phyloP scores from a whole-genome alignment of 1,140 invertebrate species.

The Coptotermes formosanus region DNA sequence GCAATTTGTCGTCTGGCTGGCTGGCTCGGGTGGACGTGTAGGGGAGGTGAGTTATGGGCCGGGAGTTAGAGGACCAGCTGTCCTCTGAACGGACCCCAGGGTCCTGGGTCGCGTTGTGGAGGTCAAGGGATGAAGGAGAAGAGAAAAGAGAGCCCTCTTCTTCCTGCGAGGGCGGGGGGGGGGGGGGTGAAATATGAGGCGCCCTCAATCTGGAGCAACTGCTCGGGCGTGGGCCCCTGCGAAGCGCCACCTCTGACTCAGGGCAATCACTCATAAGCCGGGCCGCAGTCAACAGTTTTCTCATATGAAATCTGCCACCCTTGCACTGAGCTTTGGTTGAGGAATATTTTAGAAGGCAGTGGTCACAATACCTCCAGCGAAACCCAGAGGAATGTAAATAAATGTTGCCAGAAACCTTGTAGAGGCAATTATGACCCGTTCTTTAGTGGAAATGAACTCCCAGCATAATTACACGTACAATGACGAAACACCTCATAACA shows the following conservation, averaged over 20 bases:
- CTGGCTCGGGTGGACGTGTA: neutral
- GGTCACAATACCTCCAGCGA: too few relatives aligned
- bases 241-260: neutral
- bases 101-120: neutral
- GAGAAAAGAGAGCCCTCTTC: neutral
- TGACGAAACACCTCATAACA: too few relatives aligned
- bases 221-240: neutral
- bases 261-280: neutral
- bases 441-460: too few relatives aligned
- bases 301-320: neutral
- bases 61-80: neutral
- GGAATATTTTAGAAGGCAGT: too few relatives aligned
- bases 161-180: neutral
- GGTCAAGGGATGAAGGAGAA: neutral
- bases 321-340: too few relatives aligned
- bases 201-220: slow-evolving; percentile 1
- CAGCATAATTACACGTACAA: too few relatives aligned
- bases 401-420: too few relatives aligned
- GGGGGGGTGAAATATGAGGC: slow-evolving; percentile 6
- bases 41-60: neutral
- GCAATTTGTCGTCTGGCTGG: neutral
- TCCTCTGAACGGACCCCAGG: slow-evolving; percentile 1
- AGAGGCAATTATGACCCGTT: too few relatives aligned
- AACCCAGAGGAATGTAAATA: too few relatives aligned
- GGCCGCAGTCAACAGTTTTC: neutral